Conservation (phyloP, 2,797 vertebrate genomes). For the Cyclura pinguis region DNA sequence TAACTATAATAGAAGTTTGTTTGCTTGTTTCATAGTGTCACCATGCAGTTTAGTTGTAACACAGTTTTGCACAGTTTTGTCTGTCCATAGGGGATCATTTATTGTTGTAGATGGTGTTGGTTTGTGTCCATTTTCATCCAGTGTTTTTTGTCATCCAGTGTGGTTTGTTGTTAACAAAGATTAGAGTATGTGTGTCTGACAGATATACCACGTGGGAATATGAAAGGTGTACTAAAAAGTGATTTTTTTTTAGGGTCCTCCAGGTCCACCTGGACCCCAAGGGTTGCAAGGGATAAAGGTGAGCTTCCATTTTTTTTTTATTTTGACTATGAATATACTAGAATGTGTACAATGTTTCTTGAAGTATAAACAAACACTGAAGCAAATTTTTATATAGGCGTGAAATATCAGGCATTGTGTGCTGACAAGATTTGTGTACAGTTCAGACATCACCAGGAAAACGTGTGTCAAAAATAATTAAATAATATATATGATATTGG, state of each 20-base stretch:
- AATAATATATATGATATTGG: background rate
- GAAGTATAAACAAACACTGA: background rate
- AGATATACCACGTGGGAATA: conserved; percentile 13
- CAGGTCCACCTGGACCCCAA: conserved; percentile 91
- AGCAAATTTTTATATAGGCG: background rate
- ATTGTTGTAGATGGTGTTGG: conserved; percentile 29
- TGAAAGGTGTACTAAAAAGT: conserved; percentile 39
- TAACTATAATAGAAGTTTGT: conserved; percentile 27
- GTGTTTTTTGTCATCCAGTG: conserved; percentile 27
- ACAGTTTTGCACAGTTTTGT: background rate
- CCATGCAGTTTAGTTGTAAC: conserved; percentile 21
- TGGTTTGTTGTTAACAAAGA: conserved; percentile 16
- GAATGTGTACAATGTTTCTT: background rate
- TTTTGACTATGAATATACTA: background rate
- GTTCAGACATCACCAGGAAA: background rate
- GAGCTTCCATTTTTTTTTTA: conserved; percentile 56
- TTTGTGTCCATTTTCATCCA: conserved; percentile 35
- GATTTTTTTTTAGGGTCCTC: conserved; percentile 88
- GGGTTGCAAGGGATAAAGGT: conserved; percentile 93
- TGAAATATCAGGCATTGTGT: background rate
- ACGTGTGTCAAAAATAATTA: background rate
- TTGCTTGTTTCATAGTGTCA: background rate
- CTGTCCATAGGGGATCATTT: conserved; percentile 34
- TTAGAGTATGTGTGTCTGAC: conserved; percentile 1
- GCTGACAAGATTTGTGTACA: background rate